Percentiles rank a stretch among this genome's conserved stretches.
Evolutionary conservation across 53 echinoderm and acorn worm species (phyloP).

Genomic region (Paracentrotus lividus): DNA sequence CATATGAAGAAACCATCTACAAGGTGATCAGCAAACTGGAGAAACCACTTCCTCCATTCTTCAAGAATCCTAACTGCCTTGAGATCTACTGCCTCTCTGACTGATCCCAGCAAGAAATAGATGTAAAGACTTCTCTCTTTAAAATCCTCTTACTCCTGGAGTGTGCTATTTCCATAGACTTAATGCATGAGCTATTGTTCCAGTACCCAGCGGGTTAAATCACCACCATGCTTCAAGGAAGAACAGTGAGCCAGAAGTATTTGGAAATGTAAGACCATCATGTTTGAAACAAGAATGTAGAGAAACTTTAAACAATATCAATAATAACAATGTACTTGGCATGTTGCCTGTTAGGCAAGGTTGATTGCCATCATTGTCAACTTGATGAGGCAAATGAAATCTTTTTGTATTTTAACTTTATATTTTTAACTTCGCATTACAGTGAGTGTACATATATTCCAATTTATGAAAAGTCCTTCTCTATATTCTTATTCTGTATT

Average conservation of each 20-base stretch:
- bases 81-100: slow-evolving; percentile 78
- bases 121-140: neutral
- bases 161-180: too few species aligned
- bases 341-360: neutral
- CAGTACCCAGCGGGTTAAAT: too few species aligned
- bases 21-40: slow-evolving; percentile 99
- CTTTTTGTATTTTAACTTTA: slow-evolving; percentile 51
- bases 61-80: slow-evolving; percentile 93
- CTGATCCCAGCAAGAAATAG: neutral
- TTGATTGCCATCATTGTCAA: neutral
- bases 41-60: slow-evolving; percentile 92
- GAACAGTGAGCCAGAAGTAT: neutral
- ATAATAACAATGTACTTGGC: neutral
- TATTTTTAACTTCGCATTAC: neutral
- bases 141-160: too few species aligned
- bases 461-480: slow-evolving; percentile 51
- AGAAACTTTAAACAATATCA: neutral
- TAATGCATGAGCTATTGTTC: too few species aligned
- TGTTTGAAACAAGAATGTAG: slow-evolving; percentile 7
- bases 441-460: slow-evolving; percentile 14
- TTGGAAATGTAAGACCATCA: neutral
- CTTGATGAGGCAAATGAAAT: slow-evolving; percentile 7
- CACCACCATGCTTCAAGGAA: too few species aligned
- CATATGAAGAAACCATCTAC: slow-evolving; percentile 99
- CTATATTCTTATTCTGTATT: slow-evolving; percentile 53